Conservation (phyloP, 2,888 invertebrate species). For the Thysanoteuthis rhombus region DNA sequence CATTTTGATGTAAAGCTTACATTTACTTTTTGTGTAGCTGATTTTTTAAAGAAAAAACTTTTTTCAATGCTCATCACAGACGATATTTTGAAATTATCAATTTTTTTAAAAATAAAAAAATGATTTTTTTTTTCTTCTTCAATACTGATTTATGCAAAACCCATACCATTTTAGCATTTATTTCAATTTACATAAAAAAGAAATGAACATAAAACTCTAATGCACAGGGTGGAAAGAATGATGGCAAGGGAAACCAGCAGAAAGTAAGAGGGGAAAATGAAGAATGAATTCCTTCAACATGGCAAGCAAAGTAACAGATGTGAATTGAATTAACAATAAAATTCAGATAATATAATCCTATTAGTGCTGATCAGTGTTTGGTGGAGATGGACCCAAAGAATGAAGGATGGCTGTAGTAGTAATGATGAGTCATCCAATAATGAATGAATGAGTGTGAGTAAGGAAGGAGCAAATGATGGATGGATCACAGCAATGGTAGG, state of each 20-base stretch:
- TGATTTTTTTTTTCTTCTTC: not conserved
- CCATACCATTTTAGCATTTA: not conserved
- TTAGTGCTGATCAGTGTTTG: not conserved
- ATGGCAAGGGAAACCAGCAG: not conserved
- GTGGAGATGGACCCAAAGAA: not conserved
- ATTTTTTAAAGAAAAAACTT: not conserved
- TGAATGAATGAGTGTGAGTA: not conserved
- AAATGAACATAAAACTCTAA: not conserved
- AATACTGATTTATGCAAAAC: not conserved
- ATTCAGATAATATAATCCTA: not conserved
- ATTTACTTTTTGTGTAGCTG: not conserved
- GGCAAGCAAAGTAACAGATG: conserved; percentile 12
- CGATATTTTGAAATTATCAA: not conserved
- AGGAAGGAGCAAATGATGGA: not conserved
- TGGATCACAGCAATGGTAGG: not conserved
- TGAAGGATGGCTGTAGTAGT: not conserved
- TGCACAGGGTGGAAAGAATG: not conserved
- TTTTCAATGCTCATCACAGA: not conserved
- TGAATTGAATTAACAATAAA: conserved; percentile 12
- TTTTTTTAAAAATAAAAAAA: not conserved
- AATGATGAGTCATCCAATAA: conserved; percentile 12
- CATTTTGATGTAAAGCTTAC: not conserved
- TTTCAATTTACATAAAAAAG: not conserved
- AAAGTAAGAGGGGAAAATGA: not conserved
- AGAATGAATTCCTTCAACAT: not conserved